Base-by-base conservation (phyloP, 2,797 vertebrate species). In the Enteromius radiatus region DNA sequence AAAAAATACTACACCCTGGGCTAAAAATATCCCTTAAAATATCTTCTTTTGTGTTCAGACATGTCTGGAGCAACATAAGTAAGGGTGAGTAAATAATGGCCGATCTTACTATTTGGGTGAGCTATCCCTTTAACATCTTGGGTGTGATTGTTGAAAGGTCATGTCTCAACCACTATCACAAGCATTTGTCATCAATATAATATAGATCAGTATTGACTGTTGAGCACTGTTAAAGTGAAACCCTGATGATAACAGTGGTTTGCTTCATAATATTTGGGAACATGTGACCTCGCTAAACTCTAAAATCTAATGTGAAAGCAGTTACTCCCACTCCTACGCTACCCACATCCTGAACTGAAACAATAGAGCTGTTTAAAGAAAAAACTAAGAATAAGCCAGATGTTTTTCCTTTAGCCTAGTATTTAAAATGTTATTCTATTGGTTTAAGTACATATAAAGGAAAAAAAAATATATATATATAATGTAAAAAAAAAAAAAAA, bases 261-360 rank as follows among this genome's bases (percentile, higher is more conserved):
- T 41, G 12, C 19, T 26, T 41, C 3, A 77, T 6, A 31, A 26
- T 15, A 5, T 76, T 61, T 59, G 0, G 45, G 31, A 64, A 33
- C 23, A 2, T 36, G 43, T 52, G 64, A 31, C 38, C 11, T n/a
- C 0, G 0, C 5, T n/a, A 33, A 74, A 15, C 31, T 52, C 33
- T 2, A 3, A 69, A 59, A 68, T 71, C 31, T 14, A 21, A 64
- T 19, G 28, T 45, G 21, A 61, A 56, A n/a, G 3, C 33, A 5
- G 56, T 65, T 52, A 41, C 56, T 28, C 41, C 56, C 28, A 47
- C 11, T 26, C 8, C 41, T 41, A 45, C 14, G 5, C 12, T 23
- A 14, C 23, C n/a, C 78, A 73, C 31, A 63, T 81, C 69, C 69
- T 81, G 69, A 33, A 3, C n/a, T 81, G 8, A 47, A 49, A 81